Conservation (phyloP, 2,113 vertebrate species). For the Centropus unirufus region DNA sequence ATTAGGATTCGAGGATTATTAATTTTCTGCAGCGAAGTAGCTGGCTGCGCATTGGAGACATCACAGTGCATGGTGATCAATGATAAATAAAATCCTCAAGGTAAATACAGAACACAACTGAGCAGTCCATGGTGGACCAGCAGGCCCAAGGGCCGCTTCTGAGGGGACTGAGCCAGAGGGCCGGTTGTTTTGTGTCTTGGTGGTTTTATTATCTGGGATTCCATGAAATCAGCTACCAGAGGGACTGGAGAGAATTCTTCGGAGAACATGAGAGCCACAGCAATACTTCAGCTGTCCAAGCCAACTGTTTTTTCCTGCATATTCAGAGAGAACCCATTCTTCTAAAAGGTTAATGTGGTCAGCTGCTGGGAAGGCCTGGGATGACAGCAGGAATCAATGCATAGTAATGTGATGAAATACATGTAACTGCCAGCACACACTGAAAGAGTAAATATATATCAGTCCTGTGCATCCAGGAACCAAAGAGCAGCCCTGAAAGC, state of each 20-base stretch:
- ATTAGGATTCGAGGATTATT: not conserved
- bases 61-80: not conserved
- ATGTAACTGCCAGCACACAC: not conserved
- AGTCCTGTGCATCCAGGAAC: rapidly evolving
- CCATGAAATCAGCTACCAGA: not conserved
- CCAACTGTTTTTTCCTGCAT: not conserved
- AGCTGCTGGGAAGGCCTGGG: not conserved
- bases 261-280: not conserved
- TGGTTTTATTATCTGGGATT: not conserved
- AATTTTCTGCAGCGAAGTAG: constrained; percentile 31
- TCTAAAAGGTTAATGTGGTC: not conserved
- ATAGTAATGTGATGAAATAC: not conserved
- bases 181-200: not conserved
- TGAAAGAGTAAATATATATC: not conserved
- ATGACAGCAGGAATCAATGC: not conserved
- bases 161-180: not conserved
- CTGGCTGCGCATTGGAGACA: not conserved
- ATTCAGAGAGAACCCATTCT: not conserved
- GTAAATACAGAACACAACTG: not conserved
- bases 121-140: not conserved
- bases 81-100: not conserved
- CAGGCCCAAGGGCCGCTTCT: not conserved
- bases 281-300: not conserved
- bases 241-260: not conserved
- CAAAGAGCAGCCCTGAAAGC: not conserved